These are phyloP conservation scores for Burhinus bistriatus DNA, from an alignment of 2,113 vertebrate genomes.

Conservation along the genomic window DNA sequence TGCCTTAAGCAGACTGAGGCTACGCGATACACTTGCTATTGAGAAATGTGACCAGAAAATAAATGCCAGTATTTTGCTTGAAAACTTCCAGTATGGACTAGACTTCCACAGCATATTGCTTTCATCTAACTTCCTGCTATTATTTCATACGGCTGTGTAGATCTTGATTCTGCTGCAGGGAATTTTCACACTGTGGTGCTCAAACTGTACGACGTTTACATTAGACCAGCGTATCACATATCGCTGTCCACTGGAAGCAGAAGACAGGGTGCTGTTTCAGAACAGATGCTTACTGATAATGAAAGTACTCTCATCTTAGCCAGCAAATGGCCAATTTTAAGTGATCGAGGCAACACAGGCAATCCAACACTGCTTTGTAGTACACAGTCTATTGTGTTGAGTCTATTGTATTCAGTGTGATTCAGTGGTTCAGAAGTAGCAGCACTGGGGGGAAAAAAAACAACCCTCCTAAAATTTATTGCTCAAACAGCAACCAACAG, in stretches of 20 bases:
- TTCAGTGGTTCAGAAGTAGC: background rate
- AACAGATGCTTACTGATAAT: background rate
- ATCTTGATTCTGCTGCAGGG: background rate
- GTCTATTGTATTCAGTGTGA: background rate
- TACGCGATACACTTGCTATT: background rate
- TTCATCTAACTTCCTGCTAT: background rate
- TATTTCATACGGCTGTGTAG: background rate
- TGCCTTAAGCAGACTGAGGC: background rate
- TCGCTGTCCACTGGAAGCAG: background rate
- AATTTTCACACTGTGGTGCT: background rate
- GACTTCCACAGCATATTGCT: background rate
- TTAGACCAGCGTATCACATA: background rate
- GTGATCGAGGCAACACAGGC: background rate
- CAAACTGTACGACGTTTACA: background rate
- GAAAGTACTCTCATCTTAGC: background rate
- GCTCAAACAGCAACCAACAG: background rate
- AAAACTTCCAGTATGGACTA: background rate
- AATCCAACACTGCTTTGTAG: background rate
- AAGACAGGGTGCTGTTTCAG: background rate
- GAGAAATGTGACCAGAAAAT: background rate
- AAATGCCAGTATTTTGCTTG: background rate
- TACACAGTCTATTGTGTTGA: background rate
- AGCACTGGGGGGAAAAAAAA: background rate
- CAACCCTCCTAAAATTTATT: background rate
- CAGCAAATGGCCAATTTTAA: background rate